Percentiles rank a stretch among this genome's conserved stretches.
phyloP scores from a whole-genome alignment of 1,140 invertebrate genomes.

The Drosophila kepulauana region DNA sequence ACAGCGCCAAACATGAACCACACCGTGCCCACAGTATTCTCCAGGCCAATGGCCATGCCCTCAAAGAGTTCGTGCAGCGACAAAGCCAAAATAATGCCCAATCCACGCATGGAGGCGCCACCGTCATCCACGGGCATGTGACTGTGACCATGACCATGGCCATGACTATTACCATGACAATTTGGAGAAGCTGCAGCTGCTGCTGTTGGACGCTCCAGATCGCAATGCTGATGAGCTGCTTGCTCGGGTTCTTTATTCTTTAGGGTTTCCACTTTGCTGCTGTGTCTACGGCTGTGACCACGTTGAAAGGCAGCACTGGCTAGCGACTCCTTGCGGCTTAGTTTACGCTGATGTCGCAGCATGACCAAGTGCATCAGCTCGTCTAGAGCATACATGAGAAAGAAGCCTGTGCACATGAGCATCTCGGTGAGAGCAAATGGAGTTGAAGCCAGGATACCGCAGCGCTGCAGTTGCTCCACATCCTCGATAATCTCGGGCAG shows the following conservation, averaged over 20 bases:
- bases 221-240: conserved; percentile 65
- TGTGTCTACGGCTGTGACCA: conserved; percentile 60
- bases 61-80: conserved; percentile 97
- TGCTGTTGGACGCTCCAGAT: conserved; percentile 45
- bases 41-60: conserved; percentile 94
- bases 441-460: conserved; percentile 85
- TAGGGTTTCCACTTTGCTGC: background rate
- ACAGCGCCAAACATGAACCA: conserved; percentile 94
- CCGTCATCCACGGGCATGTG: conserved; percentile 85
- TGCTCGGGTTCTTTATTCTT: background rate
- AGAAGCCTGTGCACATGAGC: conserved; percentile 92
- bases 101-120: conserved; percentile 88
- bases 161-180: conserved; percentile 32
- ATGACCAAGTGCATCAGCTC: conserved; percentile 91
- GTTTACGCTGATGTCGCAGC: conserved; percentile 85
- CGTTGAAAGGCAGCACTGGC: conserved; percentile 71
- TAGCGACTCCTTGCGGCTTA: conserved; percentile 54
- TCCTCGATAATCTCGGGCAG: conserved; percentile 94
- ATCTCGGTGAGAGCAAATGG: conserved; percentile 89
- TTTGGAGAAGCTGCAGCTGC: background rate
- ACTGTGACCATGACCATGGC: conserved; percentile 84
- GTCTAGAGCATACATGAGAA: conserved; percentile 93
- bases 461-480: conserved; percentile 86
- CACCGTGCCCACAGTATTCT: conserved; percentile 88
- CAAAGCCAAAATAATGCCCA: conserved; percentile 93